Percentiles rank a stretch among this genome's conserved stretches.
Evolutionary conservation across 2,797 vertebrate species (phyloP).

Genomic region (Tangara arthus): DNA sequence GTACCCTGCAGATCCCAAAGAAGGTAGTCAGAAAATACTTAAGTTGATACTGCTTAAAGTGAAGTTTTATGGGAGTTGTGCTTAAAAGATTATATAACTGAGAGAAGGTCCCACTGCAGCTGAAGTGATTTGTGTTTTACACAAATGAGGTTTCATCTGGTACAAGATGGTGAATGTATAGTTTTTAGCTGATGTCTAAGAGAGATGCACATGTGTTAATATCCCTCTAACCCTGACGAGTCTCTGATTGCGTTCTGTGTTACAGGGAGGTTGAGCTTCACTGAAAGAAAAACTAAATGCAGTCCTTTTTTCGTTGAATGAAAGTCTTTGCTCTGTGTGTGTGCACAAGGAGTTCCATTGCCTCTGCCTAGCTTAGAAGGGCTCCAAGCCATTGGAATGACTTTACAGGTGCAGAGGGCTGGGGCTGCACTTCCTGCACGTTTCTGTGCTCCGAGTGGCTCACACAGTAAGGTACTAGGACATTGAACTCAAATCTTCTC

Average conservation of each 20-base stretch:
- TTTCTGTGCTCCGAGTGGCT: not conserved
- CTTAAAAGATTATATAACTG: not conserved
- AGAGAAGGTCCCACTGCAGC: slow-evolving; percentile 12
- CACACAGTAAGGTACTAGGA: not conserved
- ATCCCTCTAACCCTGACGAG: not conserved
- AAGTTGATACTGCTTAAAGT: not conserved
- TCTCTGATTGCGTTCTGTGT: not conserved
- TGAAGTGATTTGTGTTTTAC: not conserved
- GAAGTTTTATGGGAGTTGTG: not conserved
- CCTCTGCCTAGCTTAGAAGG: not conserved
- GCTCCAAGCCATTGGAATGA: not conserved
- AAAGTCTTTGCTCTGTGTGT: not conserved
- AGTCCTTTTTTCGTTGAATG: not conserved
- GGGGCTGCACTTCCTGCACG: accelerated
- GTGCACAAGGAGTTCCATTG: not conserved
- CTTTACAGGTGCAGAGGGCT: not conserved
- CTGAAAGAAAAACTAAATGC: slow-evolving; percentile 9
- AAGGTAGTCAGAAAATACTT: not conserved
- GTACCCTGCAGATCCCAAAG: not conserved
- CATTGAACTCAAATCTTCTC: not conserved
- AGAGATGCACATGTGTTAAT: not conserved
- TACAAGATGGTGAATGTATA: slow-evolving; percentile 30
- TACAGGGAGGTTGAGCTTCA: slow-evolving; percentile 11
- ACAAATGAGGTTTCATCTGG: slow-evolving; percentile 23
- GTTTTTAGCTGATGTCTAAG: slow-evolving; percentile 8